Evolutionary conservation across 2,888 invertebrate species (phyloP).

Genomic region (Tenodera sinensis): DNA sequence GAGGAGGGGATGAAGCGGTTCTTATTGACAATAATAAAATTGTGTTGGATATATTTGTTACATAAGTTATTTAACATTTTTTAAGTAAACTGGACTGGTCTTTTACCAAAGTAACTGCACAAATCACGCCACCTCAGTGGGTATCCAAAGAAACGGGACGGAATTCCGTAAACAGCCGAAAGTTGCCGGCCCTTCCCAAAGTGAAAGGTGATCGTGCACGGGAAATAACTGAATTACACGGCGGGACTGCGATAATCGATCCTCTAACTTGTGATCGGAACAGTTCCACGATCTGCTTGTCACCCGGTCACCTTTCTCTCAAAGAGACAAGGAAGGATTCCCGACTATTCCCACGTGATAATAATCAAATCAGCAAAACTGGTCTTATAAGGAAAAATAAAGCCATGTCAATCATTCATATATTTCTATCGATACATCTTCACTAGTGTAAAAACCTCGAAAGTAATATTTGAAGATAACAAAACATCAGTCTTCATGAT

Average conservation of each 20-base stretch:
- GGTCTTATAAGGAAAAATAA: not conserved
- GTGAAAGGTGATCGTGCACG: not conserved
- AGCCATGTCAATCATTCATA: not conserved
- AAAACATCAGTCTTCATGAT: too few relatives aligned
- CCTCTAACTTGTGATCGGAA: not conserved
- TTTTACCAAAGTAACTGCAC: too few relatives aligned
- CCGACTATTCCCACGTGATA: not conserved
- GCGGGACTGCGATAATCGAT: not conserved
- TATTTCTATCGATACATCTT: too few relatives aligned
- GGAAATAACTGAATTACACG: not conserved
- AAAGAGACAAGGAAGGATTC: not conserved
- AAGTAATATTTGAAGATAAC: too few relatives aligned
- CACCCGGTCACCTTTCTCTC: not conserved
- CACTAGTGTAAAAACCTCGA: too few relatives aligned
- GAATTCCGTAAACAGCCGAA: not conserved
- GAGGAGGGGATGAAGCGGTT: too few relatives aligned
- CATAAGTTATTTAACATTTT: too few relatives aligned
- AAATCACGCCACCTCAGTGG: too few relatives aligned
- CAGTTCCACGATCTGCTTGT: not conserved
- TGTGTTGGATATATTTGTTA: too few relatives aligned
- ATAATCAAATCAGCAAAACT: not conserved
- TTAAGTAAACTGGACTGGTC: too few relatives aligned
- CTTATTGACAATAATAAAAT: too few relatives aligned
- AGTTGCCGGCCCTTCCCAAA: not conserved
- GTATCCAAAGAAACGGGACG: not conserved